These are phyloP conservation scores for Mimumesa dahlbomi DNA, from an alignment of 2,888 invertebrate genomes.

Conservation along the genomic window DNA sequence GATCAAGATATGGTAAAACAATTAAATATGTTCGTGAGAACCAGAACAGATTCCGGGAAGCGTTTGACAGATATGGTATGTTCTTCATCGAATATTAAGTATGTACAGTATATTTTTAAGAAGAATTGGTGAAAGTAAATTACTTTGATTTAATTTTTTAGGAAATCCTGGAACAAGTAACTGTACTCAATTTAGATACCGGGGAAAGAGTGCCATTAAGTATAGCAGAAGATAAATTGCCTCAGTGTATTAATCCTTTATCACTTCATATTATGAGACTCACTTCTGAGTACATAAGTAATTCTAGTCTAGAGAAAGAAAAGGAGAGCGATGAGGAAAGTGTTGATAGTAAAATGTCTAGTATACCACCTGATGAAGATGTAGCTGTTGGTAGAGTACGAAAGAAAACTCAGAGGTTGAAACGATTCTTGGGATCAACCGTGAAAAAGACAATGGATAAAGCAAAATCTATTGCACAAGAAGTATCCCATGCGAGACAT, in stretches of 20 bases:
- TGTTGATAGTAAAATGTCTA: conserved; percentile 84
- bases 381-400: conserved; percentile 81
- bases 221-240: conserved; percentile 95
- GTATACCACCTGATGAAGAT: conserved; percentile 82
- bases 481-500: conserved; percentile 92
- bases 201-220: conserved; percentile 97
- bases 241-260: conserved; percentile 95
- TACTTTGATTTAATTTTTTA: conserved; percentile 65
- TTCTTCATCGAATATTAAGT: neutral
- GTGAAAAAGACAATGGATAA: conserved; percentile 95
- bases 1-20: conserved; percentile 88
- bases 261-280: conserved; percentile 90
- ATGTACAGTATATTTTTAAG: neutral
- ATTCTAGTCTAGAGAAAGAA: conserved; percentile 84
- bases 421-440: conserved; percentile 92
- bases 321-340: conserved; percentile 91
- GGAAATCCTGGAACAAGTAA: conserved; percentile 96
- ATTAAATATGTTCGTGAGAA: conserved; percentile 88
- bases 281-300: conserved; percentile 91
- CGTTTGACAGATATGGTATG: conserved; percentile 90
- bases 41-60: conserved; percentile 92
- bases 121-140: neutral
- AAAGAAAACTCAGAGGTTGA: conserved; percentile 84
- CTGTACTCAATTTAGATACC: conserved; percentile 90
- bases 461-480: conserved; percentile 93